Conservation (phyloP, 1,140 invertebrate genomes). For the Camponotus floridanus region DNA sequence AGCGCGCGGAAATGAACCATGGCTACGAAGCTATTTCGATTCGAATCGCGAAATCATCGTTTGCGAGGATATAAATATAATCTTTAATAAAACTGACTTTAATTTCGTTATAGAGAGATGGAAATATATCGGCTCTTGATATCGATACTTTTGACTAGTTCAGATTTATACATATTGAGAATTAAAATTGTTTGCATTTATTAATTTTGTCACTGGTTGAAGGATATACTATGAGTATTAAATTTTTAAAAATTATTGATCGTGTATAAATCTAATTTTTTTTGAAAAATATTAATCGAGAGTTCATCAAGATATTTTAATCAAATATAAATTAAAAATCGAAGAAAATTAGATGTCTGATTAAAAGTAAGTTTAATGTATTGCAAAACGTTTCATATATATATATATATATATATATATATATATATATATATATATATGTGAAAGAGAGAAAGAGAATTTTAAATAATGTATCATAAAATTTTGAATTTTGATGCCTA, state of each 20-base stretch:
- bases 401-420: no score
- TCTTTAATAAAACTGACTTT: conserved; percentile 24
- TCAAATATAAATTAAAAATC: neutral
- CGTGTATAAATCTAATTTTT: no score
- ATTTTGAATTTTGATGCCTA: neutral
- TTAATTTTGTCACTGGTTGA: neutral
- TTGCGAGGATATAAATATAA: conserved; percentile 23
- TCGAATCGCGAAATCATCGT: conserved; percentile 21
- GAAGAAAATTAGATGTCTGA: neutral
- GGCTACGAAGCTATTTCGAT: conserved; percentile 20
- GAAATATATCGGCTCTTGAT: neutral
- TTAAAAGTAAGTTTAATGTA: no score
- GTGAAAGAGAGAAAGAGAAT: no score
- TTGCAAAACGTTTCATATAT: no score
- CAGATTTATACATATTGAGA: neutral
- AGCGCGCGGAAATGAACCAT: conserved; percentile 7
- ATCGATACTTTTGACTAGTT: neutral
- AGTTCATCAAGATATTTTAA: neutral
- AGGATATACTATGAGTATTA: neutral
- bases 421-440: no score
- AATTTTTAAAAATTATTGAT: no score
- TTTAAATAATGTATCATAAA: neutral
- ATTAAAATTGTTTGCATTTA: neutral
- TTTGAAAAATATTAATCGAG: neutral
- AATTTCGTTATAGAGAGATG: neutral